Conservation (phyloP, 2,888 invertebrate genomes). For the Acleris cristana region DNA sequence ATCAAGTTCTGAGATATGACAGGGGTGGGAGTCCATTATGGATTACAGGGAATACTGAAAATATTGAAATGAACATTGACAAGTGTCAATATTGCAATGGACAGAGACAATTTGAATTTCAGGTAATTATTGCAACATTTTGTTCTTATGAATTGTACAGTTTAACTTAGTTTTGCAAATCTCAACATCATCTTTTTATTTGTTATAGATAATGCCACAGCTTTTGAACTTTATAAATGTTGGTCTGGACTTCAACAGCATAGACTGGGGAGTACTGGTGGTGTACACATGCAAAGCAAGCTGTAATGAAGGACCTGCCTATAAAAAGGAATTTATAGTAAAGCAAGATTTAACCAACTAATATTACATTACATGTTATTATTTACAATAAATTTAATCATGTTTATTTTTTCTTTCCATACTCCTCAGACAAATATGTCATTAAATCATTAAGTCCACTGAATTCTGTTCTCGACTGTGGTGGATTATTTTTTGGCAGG, state of each 20-base stretch:
- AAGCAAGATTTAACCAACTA: conserved; percentile 90
- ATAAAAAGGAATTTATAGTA: conserved; percentile 90
- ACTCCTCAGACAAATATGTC: conserved; percentile 88
- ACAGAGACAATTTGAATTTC: conserved; percentile 94
- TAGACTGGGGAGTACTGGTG: conserved; percentile 96
- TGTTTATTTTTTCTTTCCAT: conserved; percentile 62
- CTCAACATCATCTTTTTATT: neutral
- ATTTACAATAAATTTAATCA: conserved; percentile 27
- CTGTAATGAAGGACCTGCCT: conserved; percentile 87
- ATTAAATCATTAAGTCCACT: conserved; percentile 92
- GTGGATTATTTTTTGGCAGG: conserved; percentile 90
- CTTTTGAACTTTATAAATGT: conserved; percentile 87
- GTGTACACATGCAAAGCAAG: conserved; percentile 93
- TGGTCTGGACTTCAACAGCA: conserved; percentile 82
- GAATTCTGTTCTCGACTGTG: conserved; percentile 94
- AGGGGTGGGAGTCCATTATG: conserved; percentile 92
- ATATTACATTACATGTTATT: conserved; percentile 39
- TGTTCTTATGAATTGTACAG: neutral
- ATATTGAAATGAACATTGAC: conserved; percentile 84
- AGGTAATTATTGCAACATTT: conserved; percentile 76
- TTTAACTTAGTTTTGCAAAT: neutral
- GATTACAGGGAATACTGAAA: conserved; percentile 86
- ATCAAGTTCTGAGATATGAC: conserved; percentile 92
- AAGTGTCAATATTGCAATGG: conserved; percentile 89
- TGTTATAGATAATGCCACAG: conserved; percentile 90